Evolutionary conservation across 2,113 vertebrate species (phyloP).

Genomic region (Plecturocebus donacophilus): DNA sequence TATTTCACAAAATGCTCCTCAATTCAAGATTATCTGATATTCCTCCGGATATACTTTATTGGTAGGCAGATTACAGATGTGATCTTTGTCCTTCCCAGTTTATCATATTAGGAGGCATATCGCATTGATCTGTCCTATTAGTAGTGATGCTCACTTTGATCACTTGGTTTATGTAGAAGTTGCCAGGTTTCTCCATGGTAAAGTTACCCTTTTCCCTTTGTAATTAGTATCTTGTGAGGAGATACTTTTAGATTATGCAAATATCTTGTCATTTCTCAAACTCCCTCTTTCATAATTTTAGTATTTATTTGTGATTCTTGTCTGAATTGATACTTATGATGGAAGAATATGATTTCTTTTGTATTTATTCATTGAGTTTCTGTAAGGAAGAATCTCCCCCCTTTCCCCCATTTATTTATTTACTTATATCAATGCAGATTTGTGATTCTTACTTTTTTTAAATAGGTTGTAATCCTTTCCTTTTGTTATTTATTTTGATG

Average conservation of each 20-base stretch:
- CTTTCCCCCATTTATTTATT: background rate
- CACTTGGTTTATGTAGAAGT: background rate
- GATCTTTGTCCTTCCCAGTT: background rate
- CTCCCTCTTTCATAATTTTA: background rate
- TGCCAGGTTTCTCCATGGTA: background rate
- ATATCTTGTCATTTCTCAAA: background rate
- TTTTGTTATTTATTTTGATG: slow-evolving; percentile 25
- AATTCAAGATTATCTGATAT: background rate
- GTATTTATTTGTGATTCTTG: background rate
- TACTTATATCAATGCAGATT: background rate
- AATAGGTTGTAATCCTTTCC: background rate
- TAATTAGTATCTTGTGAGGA: background rate
- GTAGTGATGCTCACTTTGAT: background rate
- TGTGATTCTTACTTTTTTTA: background rate
- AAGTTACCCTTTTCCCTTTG: background rate
- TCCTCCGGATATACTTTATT: background rate
- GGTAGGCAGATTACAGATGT: background rate
- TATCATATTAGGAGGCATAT: background rate
- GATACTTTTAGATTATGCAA: background rate
- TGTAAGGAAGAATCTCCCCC: background rate
- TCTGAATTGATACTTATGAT: background rate
- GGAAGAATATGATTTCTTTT: background rate
- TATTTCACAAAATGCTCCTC: background rate
- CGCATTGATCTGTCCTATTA: background rate
- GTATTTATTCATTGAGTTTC: background rate